These are phyloP conservation scores for Ophion costatus DNA, from an alignment of 2,888 invertebrate species.

Conservation along the genomic window DNA sequence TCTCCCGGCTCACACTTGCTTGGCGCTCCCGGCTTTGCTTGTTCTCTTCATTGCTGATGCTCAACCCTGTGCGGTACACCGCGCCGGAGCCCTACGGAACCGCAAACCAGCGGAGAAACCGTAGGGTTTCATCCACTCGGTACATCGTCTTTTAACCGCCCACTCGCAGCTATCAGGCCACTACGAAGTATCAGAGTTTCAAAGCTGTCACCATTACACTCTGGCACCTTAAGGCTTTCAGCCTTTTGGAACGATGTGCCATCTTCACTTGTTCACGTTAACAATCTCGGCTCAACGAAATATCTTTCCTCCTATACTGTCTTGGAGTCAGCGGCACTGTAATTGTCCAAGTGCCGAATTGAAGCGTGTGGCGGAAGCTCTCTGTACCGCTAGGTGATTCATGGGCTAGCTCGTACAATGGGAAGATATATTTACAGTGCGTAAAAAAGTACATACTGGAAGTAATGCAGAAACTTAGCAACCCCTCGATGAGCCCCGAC, in stretches of 20 bases:
- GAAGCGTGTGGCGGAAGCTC: constrained; percentile 37
- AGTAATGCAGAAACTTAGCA: constrained; percentile 47
- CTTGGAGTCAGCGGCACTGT: neutral
- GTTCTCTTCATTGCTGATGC: constrained; percentile 55
- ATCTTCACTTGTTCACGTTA: constrained; percentile 56
- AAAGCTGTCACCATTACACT: constrained; percentile 25
- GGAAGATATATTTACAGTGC: constrained; percentile 12
- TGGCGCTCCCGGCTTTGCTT: constrained; percentile 62
- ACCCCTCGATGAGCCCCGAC: constrained; percentile 56
- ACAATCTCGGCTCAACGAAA: constrained; percentile 27
- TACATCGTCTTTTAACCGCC: constrained; percentile 59
- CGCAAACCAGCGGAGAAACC: constrained; percentile 68
- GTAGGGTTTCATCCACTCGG: constrained; percentile 66
- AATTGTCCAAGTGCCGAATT: constrained; percentile 20
- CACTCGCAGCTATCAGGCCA: constrained; percentile 16
- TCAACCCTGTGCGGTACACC: constrained; percentile 66
- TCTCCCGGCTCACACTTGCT: constrained; percentile 61
- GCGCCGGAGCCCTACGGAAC: constrained; percentile 62
- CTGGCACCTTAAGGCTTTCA: constrained; percentile 41
- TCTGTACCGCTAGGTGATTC: constrained; percentile 33
- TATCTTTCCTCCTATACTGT: neutral
- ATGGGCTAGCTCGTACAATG: constrained; percentile 10
- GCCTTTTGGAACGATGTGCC: constrained; percentile 30
- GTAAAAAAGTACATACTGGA: constrained; percentile 63
- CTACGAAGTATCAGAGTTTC: constrained; percentile 50